These are phyloP conservation scores for Onychomys arenicola DNA, from an alignment of 2,797 vertebrate genomes.

Conservation along the genomic window DNA sequence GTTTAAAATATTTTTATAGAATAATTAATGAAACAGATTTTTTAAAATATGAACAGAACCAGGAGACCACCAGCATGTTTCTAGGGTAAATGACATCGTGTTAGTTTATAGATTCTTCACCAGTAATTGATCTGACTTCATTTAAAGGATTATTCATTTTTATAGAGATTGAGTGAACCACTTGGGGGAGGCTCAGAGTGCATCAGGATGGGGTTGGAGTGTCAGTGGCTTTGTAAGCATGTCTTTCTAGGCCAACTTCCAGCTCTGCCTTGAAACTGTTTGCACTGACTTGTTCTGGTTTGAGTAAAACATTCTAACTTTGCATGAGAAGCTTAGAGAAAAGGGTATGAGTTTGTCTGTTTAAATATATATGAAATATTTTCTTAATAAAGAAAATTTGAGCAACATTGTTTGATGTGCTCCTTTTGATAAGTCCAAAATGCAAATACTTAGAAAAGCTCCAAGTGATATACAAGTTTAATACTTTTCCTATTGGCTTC, in stretches of 20 bases:
- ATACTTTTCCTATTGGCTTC: constrained; percentile 9
- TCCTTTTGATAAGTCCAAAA: constrained; percentile 68
- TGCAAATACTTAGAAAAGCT: constrained; percentile 47
- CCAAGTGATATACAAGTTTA: constrained; percentile 11
- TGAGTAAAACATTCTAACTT: constrained; percentile 56
- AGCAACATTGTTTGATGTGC: constrained; percentile 68
- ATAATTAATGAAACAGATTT: constrained; percentile 34
- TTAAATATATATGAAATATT: constrained; percentile 62
- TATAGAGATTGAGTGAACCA: neutral
- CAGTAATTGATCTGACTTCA: constrained; percentile 9
- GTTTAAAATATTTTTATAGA: constrained; percentile 64
- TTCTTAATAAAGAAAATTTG: constrained; percentile 77
- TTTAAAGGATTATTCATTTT: constrained; percentile 11
- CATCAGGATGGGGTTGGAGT: neutral
- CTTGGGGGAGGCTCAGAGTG: neutral
- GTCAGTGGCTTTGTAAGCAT: constrained; percentile 12
- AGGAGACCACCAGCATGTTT: neutral
- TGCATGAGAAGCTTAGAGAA: constrained; percentile 56
- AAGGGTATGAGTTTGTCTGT: constrained; percentile 13
- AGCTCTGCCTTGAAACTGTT: constrained; percentile 35
- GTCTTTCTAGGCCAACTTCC: neutral
- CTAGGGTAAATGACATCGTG: constrained; percentile 9
- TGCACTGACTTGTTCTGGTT: constrained; percentile 42
- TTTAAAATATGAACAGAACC: neutral
- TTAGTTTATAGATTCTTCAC: constrained; percentile 49